These are phyloP conservation scores for Dreissena rostriformis DNA, from an alignment of 1,140 invertebrate species.

Conservation along the genomic window DNA sequence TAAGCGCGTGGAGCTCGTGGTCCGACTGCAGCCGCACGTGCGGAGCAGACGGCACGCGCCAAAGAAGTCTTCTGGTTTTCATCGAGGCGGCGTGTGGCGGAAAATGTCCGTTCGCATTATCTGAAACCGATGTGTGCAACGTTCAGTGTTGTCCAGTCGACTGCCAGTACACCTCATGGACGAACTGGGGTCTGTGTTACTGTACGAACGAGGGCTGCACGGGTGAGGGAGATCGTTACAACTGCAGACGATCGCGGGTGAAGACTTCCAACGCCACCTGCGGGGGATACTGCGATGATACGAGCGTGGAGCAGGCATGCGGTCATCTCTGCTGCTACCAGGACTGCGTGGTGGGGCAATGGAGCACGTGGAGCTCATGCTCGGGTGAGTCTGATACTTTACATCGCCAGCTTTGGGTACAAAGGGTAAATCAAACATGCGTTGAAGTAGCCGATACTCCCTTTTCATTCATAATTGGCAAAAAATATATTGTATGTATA, in stretches of 20 bases:
- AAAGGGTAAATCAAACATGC: too few species aligned
- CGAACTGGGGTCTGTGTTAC: slow-evolving; percentile 45
- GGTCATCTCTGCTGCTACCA: slow-evolving; percentile 62
- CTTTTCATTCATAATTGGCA: too few species aligned
- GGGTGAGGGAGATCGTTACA: slow-evolving; percentile 36
- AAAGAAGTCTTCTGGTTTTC: slow-evolving; percentile 36
- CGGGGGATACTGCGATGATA: slow-evolving; percentile 63
- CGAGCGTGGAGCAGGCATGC: slow-evolving; percentile 38
- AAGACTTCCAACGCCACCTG: slow-evolving; percentile 36
- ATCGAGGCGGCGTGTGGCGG: slow-evolving; percentile 48
- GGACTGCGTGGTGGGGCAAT: slow-evolving; percentile 58
- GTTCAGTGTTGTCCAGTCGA: slow-evolving; percentile 58
- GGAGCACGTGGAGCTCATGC: slow-evolving; percentile 58
- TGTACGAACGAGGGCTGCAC: slow-evolving; percentile 31
- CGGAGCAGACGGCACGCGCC: slow-evolving; percentile 49
- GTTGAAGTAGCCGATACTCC: too few species aligned
- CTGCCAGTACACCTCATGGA: slow-evolving; percentile 58
- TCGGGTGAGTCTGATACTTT: slow-evolving; percentile 10
- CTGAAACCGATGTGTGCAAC: slow-evolving; percentile 60
- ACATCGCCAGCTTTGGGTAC: too few species aligned
- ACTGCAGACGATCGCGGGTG: slow-evolving; percentile 50
- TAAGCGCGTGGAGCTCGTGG: slow-evolving; percentile 60
- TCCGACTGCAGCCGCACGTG: slow-evolving; percentile 52
- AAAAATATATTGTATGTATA: too few species aligned
- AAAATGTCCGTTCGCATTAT: slow-evolving; percentile 15